A percentile compares a stretch with the other conserved stretches of the same genome.
phyloP scores from a whole-genome alignment of 2,113 vertebrate genomes.

The Leucosticte australis region DNA sequence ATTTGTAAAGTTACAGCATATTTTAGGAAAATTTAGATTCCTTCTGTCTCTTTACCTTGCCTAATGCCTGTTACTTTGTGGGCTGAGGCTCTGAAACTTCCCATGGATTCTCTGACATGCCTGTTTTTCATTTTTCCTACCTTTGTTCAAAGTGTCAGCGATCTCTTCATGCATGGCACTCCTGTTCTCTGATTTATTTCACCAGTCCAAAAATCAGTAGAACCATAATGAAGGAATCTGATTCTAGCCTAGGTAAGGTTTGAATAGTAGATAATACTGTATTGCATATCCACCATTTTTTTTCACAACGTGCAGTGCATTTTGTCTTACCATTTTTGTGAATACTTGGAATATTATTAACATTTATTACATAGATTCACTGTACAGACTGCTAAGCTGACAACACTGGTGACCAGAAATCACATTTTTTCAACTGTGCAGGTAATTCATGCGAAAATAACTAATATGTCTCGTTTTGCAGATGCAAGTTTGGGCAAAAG shows the following conservation, averaged over 20 bases:
- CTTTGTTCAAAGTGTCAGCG: background rate
- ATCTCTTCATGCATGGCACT: background rate
- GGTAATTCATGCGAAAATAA: background rate
- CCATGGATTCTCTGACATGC: background rate
- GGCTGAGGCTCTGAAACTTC: slow-evolving; percentile 1
- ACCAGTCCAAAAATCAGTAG: background rate
- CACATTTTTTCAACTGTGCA: background rate
- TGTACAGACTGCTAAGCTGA: slow-evolving; percentile 32
- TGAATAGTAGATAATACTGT: background rate
- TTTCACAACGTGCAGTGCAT: background rate
- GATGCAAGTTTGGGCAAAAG: background rate
- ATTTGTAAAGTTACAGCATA: background rate
- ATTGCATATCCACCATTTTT: background rate
- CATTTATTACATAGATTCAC: background rate
- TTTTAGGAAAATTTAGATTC: slow-evolving; percentile 7
- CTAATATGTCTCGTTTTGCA: background rate
- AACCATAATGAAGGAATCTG: slow-evolving; percentile 20
- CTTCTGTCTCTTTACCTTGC: background rate
- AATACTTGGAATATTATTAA: slow-evolving; percentile 4
- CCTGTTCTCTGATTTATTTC: background rate
- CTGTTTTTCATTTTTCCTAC: background rate
- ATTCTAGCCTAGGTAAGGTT: background rate
- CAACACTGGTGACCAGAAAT: slow-evolving; percentile 17
- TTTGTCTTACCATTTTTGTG: background rate
- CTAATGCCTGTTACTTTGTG: background rate